Conservation (phyloP, 2,113 vertebrate species). For the Chaetops frenatus region DNA sequence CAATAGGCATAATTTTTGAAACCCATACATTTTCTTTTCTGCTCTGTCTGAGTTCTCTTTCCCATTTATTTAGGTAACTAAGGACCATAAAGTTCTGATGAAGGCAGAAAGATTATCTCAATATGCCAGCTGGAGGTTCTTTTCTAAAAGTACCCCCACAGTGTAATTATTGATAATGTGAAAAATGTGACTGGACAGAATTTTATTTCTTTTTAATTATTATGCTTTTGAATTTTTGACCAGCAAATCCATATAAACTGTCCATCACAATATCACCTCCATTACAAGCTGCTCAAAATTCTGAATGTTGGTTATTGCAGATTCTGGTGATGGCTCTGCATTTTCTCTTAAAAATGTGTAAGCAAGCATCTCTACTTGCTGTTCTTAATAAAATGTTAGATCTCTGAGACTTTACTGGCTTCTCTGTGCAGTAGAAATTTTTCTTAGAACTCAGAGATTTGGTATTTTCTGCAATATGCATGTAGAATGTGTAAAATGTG, state of each 20-base stretch:
- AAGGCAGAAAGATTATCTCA: not conserved
- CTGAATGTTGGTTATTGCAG: not conserved
- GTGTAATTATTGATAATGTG: not conserved
- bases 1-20: not conserved
- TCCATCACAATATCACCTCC: not conserved
- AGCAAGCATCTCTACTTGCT: not conserved
- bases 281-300: not conserved
- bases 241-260: not conserved
- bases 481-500: not conserved
- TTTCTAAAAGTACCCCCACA: not conserved
- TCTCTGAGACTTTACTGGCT: not conserved
- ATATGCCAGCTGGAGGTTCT: not conserved
- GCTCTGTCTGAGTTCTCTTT: not conserved
- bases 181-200: not conserved
- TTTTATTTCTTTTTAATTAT: not conserved
- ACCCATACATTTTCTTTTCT: not conserved
- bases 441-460: not conserved
- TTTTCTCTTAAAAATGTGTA: not conserved
- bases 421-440: not conserved
- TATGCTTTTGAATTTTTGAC: not conserved
- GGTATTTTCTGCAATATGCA: not conserved
- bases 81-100: not conserved
- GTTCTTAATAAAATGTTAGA: not conserved
- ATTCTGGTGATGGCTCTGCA: not conserved
- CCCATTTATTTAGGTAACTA: not conserved